phyloP scores from a whole-genome alignment of 2,113 vertebrate species.

The Phocoena phocoena region DNA sequence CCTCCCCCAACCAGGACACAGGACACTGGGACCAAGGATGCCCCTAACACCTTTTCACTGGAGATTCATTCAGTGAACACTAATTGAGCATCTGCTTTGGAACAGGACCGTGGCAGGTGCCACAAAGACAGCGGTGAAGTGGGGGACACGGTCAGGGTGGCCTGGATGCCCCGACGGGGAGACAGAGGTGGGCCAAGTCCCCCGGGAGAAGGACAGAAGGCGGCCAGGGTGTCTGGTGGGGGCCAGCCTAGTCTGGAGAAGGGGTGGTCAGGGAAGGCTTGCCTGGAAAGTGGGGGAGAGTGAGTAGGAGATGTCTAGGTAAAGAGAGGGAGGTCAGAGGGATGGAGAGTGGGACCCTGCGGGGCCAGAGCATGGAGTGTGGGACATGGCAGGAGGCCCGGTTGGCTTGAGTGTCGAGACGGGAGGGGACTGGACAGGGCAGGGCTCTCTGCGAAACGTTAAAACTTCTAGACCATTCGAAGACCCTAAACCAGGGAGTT shows the following conservation, averaged over 20 bases:
- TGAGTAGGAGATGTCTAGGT: too few species aligned
- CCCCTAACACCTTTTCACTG: neutral
- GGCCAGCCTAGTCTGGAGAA: neutral
- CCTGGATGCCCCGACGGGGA: neutral
- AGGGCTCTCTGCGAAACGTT: accelerated
- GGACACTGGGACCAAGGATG: neutral
- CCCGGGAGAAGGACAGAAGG: neutral
- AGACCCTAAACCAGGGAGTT: neutral
- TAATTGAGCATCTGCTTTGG: neutral
- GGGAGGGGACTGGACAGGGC: neutral
- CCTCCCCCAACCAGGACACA: neutral
- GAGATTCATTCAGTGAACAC: neutral
- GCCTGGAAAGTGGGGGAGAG: neutral
- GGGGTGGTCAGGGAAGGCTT: neutral
- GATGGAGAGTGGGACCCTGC: accelerated
- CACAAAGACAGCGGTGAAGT: too few species aligned
- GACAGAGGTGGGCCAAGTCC: neutral
- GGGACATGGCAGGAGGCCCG: neutral
- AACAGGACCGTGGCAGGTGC: neutral
- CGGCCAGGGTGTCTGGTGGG: accelerated
- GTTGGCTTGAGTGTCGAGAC: accelerated
- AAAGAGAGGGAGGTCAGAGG: neutral
- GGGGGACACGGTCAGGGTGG: accelerated
- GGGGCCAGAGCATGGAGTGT: accelerated
- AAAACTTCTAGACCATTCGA: neutral